A percentile compares a stretch with the other conserved stretches of the same genome.
Conservation (phyloP, 1,140 invertebrate genomes). For the Procambarus clarkii region DNA sequence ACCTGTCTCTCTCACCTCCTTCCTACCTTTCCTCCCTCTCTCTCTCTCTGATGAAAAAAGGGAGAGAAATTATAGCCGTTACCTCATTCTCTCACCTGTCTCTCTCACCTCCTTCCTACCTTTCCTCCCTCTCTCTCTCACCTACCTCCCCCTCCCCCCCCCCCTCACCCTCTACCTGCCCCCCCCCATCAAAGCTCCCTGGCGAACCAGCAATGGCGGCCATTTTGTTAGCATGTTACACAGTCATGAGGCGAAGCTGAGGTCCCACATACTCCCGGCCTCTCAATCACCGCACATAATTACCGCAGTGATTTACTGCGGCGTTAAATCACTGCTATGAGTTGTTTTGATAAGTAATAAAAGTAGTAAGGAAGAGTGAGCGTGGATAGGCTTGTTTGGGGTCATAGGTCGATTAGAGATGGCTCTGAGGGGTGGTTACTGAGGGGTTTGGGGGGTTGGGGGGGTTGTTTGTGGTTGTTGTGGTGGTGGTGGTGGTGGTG, state of each 20-base stretch:
- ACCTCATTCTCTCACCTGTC: background rate
- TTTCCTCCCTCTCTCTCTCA: background rate
- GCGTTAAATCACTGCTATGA: slow-evolving; percentile 45
- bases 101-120: background rate
- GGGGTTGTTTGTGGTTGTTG: too few relatives aligned
- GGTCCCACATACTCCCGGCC: background rate
- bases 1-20: background rate
- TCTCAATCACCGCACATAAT: slow-evolving; percentile 21
- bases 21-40: background rate
- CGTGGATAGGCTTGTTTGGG: background rate
- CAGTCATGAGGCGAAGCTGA: background rate
- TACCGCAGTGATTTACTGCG: slow-evolving; percentile 29
- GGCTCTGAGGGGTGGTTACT: too few relatives aligned
- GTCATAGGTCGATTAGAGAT: too few relatives aligned
- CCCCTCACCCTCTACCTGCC: background rate
- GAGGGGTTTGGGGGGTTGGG: too few relatives aligned
- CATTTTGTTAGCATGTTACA: slow-evolving; percentile 40
- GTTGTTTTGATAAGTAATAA: slow-evolving; percentile 40
- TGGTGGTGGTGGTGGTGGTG: too few relatives aligned
- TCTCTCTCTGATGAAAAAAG: too few relatives aligned
- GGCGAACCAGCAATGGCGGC: slow-evolving; percentile 10
- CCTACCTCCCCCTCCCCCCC: background rate
- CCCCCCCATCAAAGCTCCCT: background rate
- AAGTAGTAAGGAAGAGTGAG: background rate
- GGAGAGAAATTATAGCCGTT: too few relatives aligned